Evolutionary conservation across 2,797 vertebrate genomes (phyloP).

Genomic region (Rhinella marina): DNA sequence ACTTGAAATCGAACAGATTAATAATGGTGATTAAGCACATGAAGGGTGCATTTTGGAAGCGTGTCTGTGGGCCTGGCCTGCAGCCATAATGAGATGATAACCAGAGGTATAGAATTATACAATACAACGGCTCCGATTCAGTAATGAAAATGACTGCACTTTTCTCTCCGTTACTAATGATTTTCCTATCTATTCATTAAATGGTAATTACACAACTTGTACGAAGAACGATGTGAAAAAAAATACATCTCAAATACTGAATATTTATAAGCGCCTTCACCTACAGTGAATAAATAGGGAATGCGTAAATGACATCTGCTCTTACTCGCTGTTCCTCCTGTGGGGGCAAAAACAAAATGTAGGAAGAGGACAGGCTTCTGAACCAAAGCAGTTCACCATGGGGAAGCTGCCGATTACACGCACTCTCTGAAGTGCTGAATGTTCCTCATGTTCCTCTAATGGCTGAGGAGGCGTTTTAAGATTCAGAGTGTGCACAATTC

Average conservation of each 20-base stretch:
- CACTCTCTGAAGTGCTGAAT: not conserved
- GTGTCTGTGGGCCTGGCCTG: too few species aligned
- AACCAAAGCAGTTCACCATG: not conserved
- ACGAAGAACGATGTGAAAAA: conserved; percentile 21
- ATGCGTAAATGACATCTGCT: not conserved
- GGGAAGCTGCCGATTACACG: not conserved
- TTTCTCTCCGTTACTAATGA: conserved; percentile 49
- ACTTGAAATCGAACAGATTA: too few species aligned
- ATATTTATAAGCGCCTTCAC: conserved; percentile 45
- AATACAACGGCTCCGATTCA: conserved; percentile 27
- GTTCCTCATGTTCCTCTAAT: too few species aligned
- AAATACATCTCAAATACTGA: conserved; percentile 34
- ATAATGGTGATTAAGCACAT: too few species aligned
- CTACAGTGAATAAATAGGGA: not conserved
- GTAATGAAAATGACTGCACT: conserved; percentile 45
- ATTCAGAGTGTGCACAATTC: too few species aligned
- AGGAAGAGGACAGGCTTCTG: not conserved
- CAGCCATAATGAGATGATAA: too few species aligned
- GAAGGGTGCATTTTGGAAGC: too few species aligned
- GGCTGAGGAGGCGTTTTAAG: too few species aligned
- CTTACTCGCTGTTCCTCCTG: not conserved
- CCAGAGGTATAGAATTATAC: conserved; percentile 20
- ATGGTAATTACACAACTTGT: conserved; percentile 50
- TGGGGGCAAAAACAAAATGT: not conserved
- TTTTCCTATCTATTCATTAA: conserved; percentile 62